phyloP scores from a whole-genome alignment of 2,888 invertebrate genomes.

The Mamestra brassicae region DNA sequence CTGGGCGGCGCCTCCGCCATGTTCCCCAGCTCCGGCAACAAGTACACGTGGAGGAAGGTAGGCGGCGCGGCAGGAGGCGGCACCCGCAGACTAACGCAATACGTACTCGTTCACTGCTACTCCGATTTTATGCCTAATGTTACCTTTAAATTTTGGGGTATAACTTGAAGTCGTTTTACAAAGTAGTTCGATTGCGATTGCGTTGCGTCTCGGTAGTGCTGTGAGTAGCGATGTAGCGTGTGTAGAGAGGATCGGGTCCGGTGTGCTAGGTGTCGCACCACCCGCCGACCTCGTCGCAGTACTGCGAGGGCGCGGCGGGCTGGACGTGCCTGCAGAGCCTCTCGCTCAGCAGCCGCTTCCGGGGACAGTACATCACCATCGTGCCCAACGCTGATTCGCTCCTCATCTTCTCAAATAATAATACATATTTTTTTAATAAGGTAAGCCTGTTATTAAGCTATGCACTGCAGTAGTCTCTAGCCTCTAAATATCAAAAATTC shows the following conservation, averaged over 20 bases:
- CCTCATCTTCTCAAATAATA: slow-evolving; percentile 90
- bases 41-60: slow-evolving; percentile 99
- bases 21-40: slow-evolving; percentile 93
- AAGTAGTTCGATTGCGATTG: slow-evolving; percentile 10
- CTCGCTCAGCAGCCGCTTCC: slow-evolving; percentile 97
- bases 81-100: slow-evolving; percentile 7
- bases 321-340: slow-evolving; percentile 98
- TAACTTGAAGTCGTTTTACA: background rate
- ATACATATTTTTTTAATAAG: slow-evolving; percentile 98
- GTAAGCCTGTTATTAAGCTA: slow-evolving; percentile 64
- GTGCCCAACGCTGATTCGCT: slow-evolving; percentile 92
- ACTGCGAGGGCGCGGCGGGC: slow-evolving; percentile 94
- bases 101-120: background rate
- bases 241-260: background rate
- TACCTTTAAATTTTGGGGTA: background rate
- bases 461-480: background rate
- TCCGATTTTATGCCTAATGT: background rate
- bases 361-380: slow-evolving; percentile 97
- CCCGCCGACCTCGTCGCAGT: slow-evolving; percentile 88
- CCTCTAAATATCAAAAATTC: background rate
- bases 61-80: slow-evolving; percentile 22
- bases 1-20: slow-evolving; percentile 94
- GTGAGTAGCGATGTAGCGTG: slow-evolving; percentile 6
- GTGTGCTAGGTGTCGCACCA: slow-evolving; percentile 95
- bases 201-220: slow-evolving; percentile 20